Evolutionary conservation across 1,140 invertebrate species (phyloP).

Genomic region (Callitettix versicolor): DNA sequence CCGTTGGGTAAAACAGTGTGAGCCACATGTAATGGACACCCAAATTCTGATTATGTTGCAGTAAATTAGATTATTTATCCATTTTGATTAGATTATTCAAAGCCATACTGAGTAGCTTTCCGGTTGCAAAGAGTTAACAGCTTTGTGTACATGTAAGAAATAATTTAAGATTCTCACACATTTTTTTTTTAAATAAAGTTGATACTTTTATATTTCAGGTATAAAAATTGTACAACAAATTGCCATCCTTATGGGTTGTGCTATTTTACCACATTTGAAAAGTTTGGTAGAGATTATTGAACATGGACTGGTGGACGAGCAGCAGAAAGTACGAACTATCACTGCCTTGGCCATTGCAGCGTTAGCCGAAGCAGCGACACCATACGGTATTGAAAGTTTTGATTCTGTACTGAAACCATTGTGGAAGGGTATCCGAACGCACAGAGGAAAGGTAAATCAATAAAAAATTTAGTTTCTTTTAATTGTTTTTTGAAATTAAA

Average conservation of each 20-base stretch:
- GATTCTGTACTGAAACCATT: slow-evolving; percentile 97
- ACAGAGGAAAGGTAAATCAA: slow-evolving; percentile 74
- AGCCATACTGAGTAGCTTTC: too few species aligned
- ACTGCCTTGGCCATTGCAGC: slow-evolving; percentile 97
- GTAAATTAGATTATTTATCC: too few species aligned
- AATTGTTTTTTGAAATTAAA: too few species aligned
- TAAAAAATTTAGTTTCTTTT: too few species aligned
- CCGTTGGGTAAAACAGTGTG: too few species aligned
- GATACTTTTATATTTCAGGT: slow-evolving; percentile 32
- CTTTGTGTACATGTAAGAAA: too few species aligned
- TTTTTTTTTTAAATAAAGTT: not conserved
- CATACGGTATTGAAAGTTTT: slow-evolving; percentile 99
- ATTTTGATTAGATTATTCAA: too few species aligned
- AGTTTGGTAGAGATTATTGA: slow-evolving; percentile 99
- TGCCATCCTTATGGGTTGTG: slow-evolving; percentile 99
- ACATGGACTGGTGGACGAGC: slow-evolving; percentile 82
- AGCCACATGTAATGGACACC: too few species aligned
- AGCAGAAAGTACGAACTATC: slow-evolving; percentile 90
- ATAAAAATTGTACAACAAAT: slow-evolving; percentile 99
- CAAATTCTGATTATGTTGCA: too few species aligned
- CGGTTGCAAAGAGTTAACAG: too few species aligned
- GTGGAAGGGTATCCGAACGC: slow-evolving; percentile 98
- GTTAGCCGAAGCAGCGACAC: slow-evolving; percentile 93
- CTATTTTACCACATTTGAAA: slow-evolving; percentile 96
- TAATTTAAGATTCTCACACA: too few species aligned